Evolutionary conservation across 2,888 invertebrate species (phyloP).

Genomic region (Napeogenes inachia): DNA sequence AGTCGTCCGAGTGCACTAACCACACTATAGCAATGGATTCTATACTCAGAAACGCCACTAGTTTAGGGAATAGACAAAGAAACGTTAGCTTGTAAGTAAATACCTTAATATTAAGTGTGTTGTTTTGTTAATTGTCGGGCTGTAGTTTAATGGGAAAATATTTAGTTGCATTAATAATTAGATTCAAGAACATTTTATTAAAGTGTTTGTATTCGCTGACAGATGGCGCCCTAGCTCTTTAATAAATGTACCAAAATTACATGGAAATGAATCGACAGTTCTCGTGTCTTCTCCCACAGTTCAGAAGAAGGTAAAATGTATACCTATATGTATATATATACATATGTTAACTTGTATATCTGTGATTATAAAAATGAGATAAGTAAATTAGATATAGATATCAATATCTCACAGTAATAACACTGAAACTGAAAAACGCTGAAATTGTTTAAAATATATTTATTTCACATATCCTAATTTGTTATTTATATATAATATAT

Average conservation of each 20-base stretch:
- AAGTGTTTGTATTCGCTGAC: slow-evolving; percentile 8
- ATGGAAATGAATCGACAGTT: slow-evolving; percentile 3
- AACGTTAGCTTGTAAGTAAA: slow-evolving; percentile 17
- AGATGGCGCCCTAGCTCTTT: slow-evolving; percentile 50
- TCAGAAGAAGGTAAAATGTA: background rate
- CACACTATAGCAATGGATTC: slow-evolving; percentile 18
- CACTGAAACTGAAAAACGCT: too few species aligned
- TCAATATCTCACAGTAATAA: too few species aligned
- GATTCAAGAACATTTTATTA: too few species aligned
- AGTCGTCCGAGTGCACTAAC: background rate
- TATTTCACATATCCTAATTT: too few species aligned
- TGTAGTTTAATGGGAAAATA: too few species aligned
- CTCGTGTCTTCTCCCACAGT: background rate
- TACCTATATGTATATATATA: too few species aligned
- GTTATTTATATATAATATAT: background rate
- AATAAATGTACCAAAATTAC: slow-evolving; percentile 19
- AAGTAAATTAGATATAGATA: too few species aligned
- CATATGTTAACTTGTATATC: too few species aligned
- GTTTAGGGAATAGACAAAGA: slow-evolving; percentile 6
- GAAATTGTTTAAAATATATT: too few species aligned
- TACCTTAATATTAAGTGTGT: background rate
- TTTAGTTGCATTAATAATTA: too few species aligned
- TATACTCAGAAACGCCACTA: slow-evolving; percentile 12
- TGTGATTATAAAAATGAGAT: too few species aligned
- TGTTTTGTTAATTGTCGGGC: too few species aligned